phyloP scores from a whole-genome alignment of 1,140 invertebrate genomes.

The Drosophila eugracilis region DNA sequence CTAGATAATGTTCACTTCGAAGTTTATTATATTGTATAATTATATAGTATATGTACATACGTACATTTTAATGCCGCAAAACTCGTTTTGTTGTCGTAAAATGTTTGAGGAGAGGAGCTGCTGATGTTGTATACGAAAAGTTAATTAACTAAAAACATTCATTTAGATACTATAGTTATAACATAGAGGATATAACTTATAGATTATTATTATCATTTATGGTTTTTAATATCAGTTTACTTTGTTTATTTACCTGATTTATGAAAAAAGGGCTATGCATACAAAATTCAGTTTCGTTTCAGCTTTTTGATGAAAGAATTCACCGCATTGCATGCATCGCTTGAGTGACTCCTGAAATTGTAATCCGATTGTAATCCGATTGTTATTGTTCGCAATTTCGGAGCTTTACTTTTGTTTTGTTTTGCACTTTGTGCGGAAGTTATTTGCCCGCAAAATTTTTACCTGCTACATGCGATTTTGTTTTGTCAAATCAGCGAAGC shows the following conservation, averaged over 20 bases:
- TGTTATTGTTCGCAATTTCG: conserved; percentile 39
- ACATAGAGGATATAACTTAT: neutral
- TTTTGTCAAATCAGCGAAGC: conserved; percentile 20
- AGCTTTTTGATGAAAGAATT: conserved; percentile 41
- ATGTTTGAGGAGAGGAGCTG: conserved; percentile 15
- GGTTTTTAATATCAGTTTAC: neutral
- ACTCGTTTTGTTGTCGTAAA: conserved; percentile 49
- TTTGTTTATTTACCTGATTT: neutral
- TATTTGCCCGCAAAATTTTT: conserved; percentile 53
- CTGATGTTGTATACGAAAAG: conserved; percentile 23
- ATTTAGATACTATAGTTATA: conserved; percentile 7
- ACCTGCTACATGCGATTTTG: conserved; percentile 47
- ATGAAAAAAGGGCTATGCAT: conserved; percentile 1
- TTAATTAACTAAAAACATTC: conserved; percentile 41
- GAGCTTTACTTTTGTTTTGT: conserved; percentile 12
- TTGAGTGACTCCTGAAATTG: conserved; percentile 54
- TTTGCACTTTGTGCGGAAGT: conserved; percentile 58
- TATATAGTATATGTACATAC: conserved; percentile 13
- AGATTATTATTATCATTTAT: too few species aligned
- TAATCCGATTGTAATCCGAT: conserved; percentile 48
- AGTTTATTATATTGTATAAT: conserved; percentile 31
- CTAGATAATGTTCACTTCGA: conserved; percentile 47
- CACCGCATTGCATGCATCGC: conserved; percentile 57
- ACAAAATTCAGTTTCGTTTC: conserved; percentile 29
- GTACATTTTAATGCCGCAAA: conserved; percentile 38